A percentile compares a stretch with the other conserved stretches of the same genome.
These are phyloP conservation scores for Cerceris ruficornis DNA, from an alignment of 2,888 invertebrate species.

Conservation along the genomic window DNA sequence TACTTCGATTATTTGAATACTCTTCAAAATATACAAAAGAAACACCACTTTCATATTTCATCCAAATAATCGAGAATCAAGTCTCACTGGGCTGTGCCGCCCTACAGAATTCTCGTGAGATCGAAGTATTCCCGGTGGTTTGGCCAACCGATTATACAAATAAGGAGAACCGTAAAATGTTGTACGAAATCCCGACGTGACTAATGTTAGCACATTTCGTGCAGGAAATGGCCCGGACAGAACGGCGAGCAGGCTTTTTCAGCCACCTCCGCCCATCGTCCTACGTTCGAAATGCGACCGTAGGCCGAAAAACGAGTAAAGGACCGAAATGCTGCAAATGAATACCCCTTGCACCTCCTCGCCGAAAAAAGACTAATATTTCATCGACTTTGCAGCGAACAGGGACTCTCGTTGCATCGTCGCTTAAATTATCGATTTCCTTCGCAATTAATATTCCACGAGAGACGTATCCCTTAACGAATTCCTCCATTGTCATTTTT, in stretches of 20 bases:
- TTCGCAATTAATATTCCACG: no score
- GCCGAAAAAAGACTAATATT: neutral
- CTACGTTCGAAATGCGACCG: slow-evolving; percentile 52
- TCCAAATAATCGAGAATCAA: no score
- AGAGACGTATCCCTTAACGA: no score
- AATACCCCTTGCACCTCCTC: slow-evolving; percentile 26
- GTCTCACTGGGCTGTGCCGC: neutral
- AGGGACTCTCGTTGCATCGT: no score
- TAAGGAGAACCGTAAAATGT: slow-evolving; percentile 35
- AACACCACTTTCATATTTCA: no score
- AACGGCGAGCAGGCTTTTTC: slow-evolving; percentile 33
- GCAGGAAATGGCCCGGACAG: slow-evolving; percentile 44
- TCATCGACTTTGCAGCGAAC: slow-evolving; percentile 1
- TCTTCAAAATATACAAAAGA: no score
- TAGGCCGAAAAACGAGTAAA: slow-evolving; percentile 46
- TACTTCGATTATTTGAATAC: no score
- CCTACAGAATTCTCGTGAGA: slow-evolving; percentile 17
- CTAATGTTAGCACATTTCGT: slow-evolving; percentile 55
- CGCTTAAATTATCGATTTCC: neutral
- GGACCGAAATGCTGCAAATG: slow-evolving; percentile 41
- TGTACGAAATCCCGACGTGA: slow-evolving; percentile 48
- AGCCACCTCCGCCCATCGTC: slow-evolving; percentile 57
- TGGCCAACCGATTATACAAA: slow-evolving; percentile 26
- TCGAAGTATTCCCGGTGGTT: slow-evolving; percentile 17
- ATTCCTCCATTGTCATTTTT: no score